Percentiles rank a stretch among this genome's conserved stretches.
Evolutionary conservation across 2,113 vertebrate species (phyloP).

Genomic region (Xiphophorus hellerii): DNA sequence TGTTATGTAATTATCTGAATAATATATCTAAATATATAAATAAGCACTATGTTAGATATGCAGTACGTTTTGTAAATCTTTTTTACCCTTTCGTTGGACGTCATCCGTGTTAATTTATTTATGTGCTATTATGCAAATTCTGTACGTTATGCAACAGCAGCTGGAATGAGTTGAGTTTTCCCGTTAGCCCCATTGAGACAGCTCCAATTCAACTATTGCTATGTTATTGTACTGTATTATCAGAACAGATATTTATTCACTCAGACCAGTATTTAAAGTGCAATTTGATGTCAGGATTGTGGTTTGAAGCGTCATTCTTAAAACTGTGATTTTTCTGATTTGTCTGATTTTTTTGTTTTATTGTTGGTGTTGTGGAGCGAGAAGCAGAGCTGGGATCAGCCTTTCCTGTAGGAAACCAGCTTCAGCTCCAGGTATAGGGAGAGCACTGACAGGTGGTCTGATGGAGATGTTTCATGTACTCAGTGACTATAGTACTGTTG

Average conservation of each 20-base stretch:
- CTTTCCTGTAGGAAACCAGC: slow-evolving; percentile 45
- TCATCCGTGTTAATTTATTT: slow-evolving; percentile 77
- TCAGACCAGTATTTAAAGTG: slow-evolving; percentile 77
- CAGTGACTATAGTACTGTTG: slow-evolving; percentile 59
- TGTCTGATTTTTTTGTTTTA: slow-evolving; percentile 27
- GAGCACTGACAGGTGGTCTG: slow-evolving; percentile 63
- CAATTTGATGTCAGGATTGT: slow-evolving; percentile 81
- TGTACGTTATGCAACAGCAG: slow-evolving; percentile 77
- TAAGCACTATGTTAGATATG: slow-evolving; percentile 74
- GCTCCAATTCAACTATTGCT: slow-evolving; percentile 69
- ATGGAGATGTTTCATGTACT: slow-evolving; percentile 52
- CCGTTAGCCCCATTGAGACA: slow-evolving; percentile 50
- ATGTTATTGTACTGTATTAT: slow-evolving; percentile 77
- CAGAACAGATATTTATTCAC: slow-evolving; percentile 74
- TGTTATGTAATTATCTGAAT: slow-evolving; percentile 72
- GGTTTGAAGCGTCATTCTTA: slow-evolving; percentile 85
- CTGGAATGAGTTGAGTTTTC: slow-evolving; percentile 69
- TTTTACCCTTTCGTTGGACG: slow-evolving; percentile 74
- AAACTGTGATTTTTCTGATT: slow-evolving; percentile 78
- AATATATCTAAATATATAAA: slow-evolving; percentile 56
- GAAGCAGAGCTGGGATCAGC: slow-evolving; percentile 59
- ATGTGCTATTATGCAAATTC: slow-evolving; percentile 77
- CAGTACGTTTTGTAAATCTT: slow-evolving; percentile 79
- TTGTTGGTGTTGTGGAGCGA: slow-evolving; percentile 50
- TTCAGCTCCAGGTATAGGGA: slow-evolving; percentile 26